A percentile compares a stretch with the other conserved stretches of the same genome.
Conservation (phyloP, 2,797 vertebrate genomes). For the Gambusia yucatana region DNA sequence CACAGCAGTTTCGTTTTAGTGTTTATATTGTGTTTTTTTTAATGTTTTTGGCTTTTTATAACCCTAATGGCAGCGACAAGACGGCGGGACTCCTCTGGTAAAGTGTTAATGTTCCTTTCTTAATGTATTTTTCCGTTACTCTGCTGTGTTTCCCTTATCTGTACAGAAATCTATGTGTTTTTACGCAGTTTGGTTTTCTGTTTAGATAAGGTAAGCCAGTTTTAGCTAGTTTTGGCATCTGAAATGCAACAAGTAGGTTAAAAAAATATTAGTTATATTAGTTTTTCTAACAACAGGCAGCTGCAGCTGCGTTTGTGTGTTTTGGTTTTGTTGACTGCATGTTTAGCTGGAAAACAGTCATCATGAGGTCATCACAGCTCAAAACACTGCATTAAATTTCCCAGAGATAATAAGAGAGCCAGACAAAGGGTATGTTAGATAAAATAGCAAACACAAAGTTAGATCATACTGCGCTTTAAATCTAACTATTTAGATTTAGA, state of each 20-base stretch:
- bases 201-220: background rate
- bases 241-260: background rate
- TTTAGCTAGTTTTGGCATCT: background rate
- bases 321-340: background rate
- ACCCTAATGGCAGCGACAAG: slow-evolving; percentile 65
- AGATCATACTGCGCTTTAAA: background rate
- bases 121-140: background rate
- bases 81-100: slow-evolving; percentile 54
- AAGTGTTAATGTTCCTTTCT: background rate
- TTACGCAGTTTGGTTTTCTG: background rate
- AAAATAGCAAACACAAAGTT: background rate
- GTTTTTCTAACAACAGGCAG: slow-evolving; percentile 6
- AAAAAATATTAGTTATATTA: too few species aligned
- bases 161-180: background rate
- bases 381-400: background rate
- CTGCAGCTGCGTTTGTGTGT: background rate
- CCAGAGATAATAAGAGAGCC: background rate
- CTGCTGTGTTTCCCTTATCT: background rate
- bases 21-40: background rate
- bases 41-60: slow-evolving; percentile 26
- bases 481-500: background rate
- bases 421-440: background rate
- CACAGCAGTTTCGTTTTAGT: background rate
- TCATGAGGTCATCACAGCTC: background rate
- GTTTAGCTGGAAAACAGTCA: background rate